These are phyloP conservation scores for Notarius lentiginosus DNA, from an alignment of 2,113 vertebrate genomes.

Conservation along the genomic window DNA sequence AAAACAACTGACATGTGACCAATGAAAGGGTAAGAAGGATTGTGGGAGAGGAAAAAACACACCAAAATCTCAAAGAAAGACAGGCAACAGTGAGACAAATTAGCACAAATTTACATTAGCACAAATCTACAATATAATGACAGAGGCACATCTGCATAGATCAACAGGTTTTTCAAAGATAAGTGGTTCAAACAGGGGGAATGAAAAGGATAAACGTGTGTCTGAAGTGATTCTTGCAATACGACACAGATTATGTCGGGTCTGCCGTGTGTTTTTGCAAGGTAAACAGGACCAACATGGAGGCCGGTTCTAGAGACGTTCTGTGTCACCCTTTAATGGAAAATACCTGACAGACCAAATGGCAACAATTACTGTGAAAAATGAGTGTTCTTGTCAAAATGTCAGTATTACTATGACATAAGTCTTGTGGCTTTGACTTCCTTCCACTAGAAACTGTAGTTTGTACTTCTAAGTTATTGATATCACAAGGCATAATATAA, in stretches of 20 bases:
- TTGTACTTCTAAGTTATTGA: neutral
- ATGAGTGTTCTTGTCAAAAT: neutral
- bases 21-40: constrained; percentile 14
- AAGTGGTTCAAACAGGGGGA: constrained; percentile 46
- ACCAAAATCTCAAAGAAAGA: constrained; percentile 59
- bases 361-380: neutral
- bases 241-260: neutral
- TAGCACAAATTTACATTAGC: constrained; percentile 34
- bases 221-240: neutral
- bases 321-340: neutral
- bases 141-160: constrained; percentile 70
- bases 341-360: neutral
- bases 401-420: neutral
- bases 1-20: constrained; percentile 26
- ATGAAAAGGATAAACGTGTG: neutral
- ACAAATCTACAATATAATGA: constrained; percentile 42
- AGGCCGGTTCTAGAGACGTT: neutral
- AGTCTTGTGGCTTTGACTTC: neutral
- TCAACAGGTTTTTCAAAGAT: constrained; percentile 64
- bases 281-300: neutral
- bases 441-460: neutral
- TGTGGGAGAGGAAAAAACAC: neutral
- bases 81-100: constrained; percentile 42
- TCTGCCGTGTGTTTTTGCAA: neutral
- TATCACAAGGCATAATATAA: constrained; percentile 11